Conservation (phyloP, 2,888 invertebrate genomes). For the Timandra comae region DNA sequence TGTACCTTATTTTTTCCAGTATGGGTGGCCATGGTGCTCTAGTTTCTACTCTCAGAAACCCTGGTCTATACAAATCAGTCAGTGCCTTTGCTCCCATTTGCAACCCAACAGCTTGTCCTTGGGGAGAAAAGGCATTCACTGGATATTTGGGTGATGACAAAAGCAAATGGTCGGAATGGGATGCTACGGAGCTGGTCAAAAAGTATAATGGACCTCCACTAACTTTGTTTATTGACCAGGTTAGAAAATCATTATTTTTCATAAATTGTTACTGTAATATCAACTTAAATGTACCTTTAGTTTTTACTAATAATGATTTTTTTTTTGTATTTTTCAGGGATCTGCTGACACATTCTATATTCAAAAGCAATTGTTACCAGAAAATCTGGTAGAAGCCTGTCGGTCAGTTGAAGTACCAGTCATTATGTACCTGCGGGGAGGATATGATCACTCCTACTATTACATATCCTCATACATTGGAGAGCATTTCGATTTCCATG, state of each 20-base stretch:
- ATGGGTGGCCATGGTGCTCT: slow-evolving; percentile 99
- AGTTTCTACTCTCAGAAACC: slow-evolving; percentile 92
- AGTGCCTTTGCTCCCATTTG: slow-evolving; percentile 97
- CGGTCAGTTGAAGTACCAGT: slow-evolving; percentile 82
- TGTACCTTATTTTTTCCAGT: slow-evolving; percentile 75
- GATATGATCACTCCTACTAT: slow-evolving; percentile 97
- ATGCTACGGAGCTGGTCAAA: slow-evolving; percentile 89
- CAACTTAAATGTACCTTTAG: neutral
- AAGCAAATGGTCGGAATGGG: slow-evolving; percentile 89
- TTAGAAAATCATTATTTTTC: slow-evolving; percentile 46
- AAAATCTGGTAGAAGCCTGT: slow-evolving; percentile 86
- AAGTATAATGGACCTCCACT: slow-evolving; percentile 89
- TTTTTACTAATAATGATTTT: neutral
- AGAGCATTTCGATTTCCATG: slow-evolving; percentile 95
- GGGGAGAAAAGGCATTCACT: slow-evolving; percentile 91
- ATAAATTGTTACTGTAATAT: neutral
- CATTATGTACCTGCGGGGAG: slow-evolving; percentile 83
- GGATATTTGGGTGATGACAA: slow-evolving; percentile 86
- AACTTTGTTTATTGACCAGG: slow-evolving; percentile 93
- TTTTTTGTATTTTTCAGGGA: slow-evolving; percentile 76
- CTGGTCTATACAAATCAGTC: slow-evolving; percentile 89
- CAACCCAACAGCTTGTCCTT: slow-evolving; percentile 89
- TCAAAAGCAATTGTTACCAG: slow-evolving; percentile 87
- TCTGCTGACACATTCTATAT: slow-evolving; percentile 86
- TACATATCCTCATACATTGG: slow-evolving; percentile 94